Evolutionary conservation across 2,888 invertebrate genomes (phyloP), one percentile per base, ranked within the genome.

Genomic region (Pollenia griseotomentosa): DNA sequence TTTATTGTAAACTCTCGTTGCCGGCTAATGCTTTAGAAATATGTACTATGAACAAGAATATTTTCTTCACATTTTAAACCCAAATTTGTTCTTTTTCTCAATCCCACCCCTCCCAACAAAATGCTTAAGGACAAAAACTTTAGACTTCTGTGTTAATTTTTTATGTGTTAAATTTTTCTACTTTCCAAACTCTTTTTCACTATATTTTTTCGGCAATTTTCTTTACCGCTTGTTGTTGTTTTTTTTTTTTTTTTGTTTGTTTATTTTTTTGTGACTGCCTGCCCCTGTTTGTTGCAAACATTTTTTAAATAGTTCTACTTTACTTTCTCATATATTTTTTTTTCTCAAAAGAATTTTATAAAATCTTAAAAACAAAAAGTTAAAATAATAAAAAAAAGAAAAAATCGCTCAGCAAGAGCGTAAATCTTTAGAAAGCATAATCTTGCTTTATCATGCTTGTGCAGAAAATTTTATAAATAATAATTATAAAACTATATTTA

Each of bases 401-500:
- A 57, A 42, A 44, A 53, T 12, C 16, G 14, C 46, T 53, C 33
- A 61, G 11, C 16, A 65, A 73, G 33, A 78, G 23, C 12, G 48
- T 33, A 66, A 77, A 84, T 73, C 55, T 75, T 73, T 14, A 42
- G 48, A 19, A 78, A 71, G 42, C 42, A 16, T 57, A 57, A 78
- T 57, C 71, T 48, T 78, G 71, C 63, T 71, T 63, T 61, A 66
- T 79, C 40, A 61, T 61, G 57, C 59, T 79, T 79, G 19, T 55
- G 51, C 57, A 79, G 53, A 57, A 74, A 84, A 75, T 84, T 83
- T 78, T 51, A 73, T 53, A 73, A 79, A 73, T 59, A 84, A 46
- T n/a, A n/a, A 66, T 73, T 66, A 48, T 61, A 74, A 74, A 85
- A 80, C 66, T 79, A 48, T 75, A 80, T 74, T 68, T 79, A 84